These are phyloP conservation scores for Apocrypta bakeri DNA, from an alignment of 1,140 invertebrate species.

Conservation along the genomic window DNA sequence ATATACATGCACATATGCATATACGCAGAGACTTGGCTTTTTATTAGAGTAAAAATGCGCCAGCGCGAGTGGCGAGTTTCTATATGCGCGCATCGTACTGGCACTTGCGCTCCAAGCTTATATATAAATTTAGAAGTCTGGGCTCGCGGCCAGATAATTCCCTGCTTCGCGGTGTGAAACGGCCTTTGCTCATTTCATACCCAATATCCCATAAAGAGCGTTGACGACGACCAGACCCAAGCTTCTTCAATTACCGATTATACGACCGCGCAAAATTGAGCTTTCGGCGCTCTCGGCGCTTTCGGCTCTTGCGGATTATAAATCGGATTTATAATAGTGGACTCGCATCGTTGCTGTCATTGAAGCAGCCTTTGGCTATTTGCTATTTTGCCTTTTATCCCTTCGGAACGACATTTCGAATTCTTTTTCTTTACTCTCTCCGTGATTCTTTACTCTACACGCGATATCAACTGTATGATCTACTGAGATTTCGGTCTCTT, in stretches of 20 bases:
- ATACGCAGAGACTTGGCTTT: constrained; percentile 24
- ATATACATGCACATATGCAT: too few relatives aligned
- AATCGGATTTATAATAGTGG: neutral
- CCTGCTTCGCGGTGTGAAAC: constrained; percentile 69
- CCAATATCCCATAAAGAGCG: constrained; percentile 69
- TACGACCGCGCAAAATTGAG: constrained; percentile 50
- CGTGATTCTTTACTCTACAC: too few relatives aligned
- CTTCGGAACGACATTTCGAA: too few relatives aligned
- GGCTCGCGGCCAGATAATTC: constrained; percentile 69
- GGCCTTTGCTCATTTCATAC: constrained; percentile 71
- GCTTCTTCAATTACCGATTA: constrained; percentile 60
- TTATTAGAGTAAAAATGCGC: constrained; percentile 46
- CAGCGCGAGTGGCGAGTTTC: constrained; percentile 13
- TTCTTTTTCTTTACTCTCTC: too few relatives aligned
- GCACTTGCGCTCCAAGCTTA: neutral
- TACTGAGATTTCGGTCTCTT: too few relatives aligned
- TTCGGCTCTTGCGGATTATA: too few relatives aligned
- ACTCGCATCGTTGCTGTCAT: neutral
- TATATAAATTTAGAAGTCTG: constrained; percentile 67
- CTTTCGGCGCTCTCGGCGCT: neutral
- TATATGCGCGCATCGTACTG: neutral
- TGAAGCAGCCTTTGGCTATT: too few relatives aligned
- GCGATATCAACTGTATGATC: too few relatives aligned
- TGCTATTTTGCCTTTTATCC: too few relatives aligned
- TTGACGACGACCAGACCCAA: constrained; percentile 8